Base-by-base conservation (phyloP, 1,140 invertebrate species). In the Oedothorax gibbosus region DNA sequence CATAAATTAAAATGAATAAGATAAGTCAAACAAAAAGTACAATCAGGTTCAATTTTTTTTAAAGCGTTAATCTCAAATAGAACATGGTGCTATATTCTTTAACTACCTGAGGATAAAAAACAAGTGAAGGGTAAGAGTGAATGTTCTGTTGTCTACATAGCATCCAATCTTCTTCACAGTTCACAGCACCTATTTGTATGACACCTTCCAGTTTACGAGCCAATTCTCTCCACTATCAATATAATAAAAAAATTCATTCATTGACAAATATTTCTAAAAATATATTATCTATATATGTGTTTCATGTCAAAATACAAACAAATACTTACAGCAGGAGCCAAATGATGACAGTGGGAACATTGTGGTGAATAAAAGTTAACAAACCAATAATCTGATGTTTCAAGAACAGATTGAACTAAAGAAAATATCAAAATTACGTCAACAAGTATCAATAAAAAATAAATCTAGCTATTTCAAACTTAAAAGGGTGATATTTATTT, bases 351-450 rank as follows among this genome's bases (percentile, higher is more conserved):
- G 86, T 96, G 95, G 14, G 93, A 93, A 89, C 96, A 97, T 90
- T 94, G 94, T 10, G 95, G 94, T 11, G 95, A 96, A 89, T 95
- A 97, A 89, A 94, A 97, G 90, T 97, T 96, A 72, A 97, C 92
- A 88, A 97, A 94, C 94, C 95, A 95, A 20, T 94, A 87, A 89
- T 90, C 94, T 65, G 93, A 91, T 20, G 92, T 93, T 60, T 93
- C 91, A 84, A 92, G 91, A 56, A 94, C 91, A 87, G 91, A 92
- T 85, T 91, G 91, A 87, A 93, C 94, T 93, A 88, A 88, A 83
- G 83, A 11, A 76, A 57, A 50, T 50, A 10, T 35, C 35, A 35
- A 35, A 35, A 35, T 35, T 35, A 35, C 35, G 5, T 35, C 35
- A 35, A 35, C 35, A 35, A 35, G 1, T 2, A 2, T 5, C 35